A percentile compares a stretch with the other conserved stretches of the same genome.
These are phyloP conservation scores for Mus minutoides DNA, from an alignment of 2,797 vertebrate species.

Conservation along the genomic window DNA sequence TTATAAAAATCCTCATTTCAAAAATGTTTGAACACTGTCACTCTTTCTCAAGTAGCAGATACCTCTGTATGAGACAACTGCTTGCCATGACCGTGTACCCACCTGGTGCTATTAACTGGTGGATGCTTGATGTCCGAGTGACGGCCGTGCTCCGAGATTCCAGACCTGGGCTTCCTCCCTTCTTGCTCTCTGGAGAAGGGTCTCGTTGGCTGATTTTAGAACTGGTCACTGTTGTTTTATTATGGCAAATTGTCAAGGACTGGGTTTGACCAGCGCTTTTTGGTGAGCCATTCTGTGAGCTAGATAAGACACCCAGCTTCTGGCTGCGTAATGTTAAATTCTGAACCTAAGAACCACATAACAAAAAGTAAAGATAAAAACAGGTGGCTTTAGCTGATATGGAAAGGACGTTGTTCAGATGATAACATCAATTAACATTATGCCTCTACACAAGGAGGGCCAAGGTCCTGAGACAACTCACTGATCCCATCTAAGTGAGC, in stretches of 20 bases:
- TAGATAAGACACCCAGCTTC: conserved; percentile 90
- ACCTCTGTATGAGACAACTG: conserved; percentile 56
- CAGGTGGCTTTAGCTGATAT: conserved; percentile 47
- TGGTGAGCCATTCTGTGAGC: conserved; percentile 92
- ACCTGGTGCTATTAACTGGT: conserved; percentile 93
- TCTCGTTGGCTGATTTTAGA: conserved; percentile 91
- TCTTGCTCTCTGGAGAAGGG: conserved; percentile 87
- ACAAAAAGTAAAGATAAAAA: conserved; percentile 78
- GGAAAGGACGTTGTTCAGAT: neutral
- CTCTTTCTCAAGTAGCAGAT: conserved; percentile 7
- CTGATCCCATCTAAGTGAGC: conserved; percentile 24
- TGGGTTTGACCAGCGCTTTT: conserved; percentile 91
- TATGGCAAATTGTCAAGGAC: conserved; percentile 90
- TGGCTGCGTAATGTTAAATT: conserved; percentile 93
- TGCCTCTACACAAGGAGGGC: conserved; percentile 48
- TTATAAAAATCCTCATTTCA: conserved; percentile 30
- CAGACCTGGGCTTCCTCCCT: conserved; percentile 87
- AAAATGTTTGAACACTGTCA: conserved; percentile 44
- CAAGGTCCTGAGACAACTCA: conserved; percentile 45
- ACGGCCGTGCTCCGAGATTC: conserved; percentile 88
- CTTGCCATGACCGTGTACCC: conserved; percentile 62
- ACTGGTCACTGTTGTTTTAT: conserved; percentile 89
- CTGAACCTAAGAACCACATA: conserved; percentile 90
- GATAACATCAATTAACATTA: conserved; percentile 43
- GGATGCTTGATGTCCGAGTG: conserved; percentile 89